Base-by-base conservation (phyloP, 2,888 invertebrate species). In the Vandiemenella viatica region DNA sequence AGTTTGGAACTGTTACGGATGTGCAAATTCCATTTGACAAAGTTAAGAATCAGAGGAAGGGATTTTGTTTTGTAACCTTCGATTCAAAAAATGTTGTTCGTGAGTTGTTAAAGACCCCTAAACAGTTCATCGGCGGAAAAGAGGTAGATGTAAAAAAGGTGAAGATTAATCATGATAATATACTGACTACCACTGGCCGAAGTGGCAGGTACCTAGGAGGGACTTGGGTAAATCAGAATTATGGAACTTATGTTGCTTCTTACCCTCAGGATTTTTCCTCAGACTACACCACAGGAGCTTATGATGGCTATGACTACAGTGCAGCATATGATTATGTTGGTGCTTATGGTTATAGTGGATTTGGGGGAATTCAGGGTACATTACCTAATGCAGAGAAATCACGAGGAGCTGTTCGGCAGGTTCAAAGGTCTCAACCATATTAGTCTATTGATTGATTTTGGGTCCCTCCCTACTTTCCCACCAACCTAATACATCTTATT, bases 21-120 rank as follows among this genome's bases (percentile, higher is more conserved):
- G 64, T 79, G 38, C 78, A 79, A 59, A 69, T 77, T 50, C 79
- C 79, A n/a, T 76, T 73, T 58, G 79, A 79, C 63, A 77, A 77
- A 61, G 66, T 71, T 52, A 77, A 76, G 62, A 76, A 76, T 57
- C 75, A 76, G 56, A 67, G 77, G 50, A 71, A 77, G 56, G 74
- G 74, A 16, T 79, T 77, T 61, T 77, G 77, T 59, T 79, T 79
- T 62, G 72, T 79, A 51, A 77, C 78, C n/a, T 79, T 78, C 59
- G 77, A 78, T 54, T 71, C 71, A 32, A 74, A 75, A 56, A 72
- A 74, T 53, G 70, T 74, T 5, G 77, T 76, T 13, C 73, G 74
- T 57, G 73, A 75, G 56, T 65, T 74, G 45, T 62, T 73, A 43
- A 74, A 73, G 58, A 69, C 70, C 18, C 71, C 74, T 6, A 75